Base-by-base conservation (phyloP, 2,797 vertebrate species). In the Furcifer pardalis region DNA sequence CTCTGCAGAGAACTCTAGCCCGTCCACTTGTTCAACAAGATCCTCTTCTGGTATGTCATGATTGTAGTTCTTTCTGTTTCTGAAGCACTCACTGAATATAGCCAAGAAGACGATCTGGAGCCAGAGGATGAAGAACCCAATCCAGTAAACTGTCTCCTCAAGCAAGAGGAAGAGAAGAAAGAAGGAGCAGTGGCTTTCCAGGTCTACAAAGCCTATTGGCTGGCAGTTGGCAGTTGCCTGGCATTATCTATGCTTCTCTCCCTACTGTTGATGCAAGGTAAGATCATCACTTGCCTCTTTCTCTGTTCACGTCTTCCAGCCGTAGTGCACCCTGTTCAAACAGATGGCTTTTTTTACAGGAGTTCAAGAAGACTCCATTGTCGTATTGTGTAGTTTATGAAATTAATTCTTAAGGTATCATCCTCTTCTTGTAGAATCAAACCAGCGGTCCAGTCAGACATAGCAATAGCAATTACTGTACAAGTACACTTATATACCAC, bases 241-340 rank as follows among this genome's bases (percentile, higher is more conserved):
- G 96, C 97, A 0, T 37, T 95, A 4, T 96, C 95, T 79, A 91
- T 98, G 89, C 93, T 99, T 46, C 79, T 96, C 79, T 97, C 97
- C 0, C 95, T 99, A 86, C 87, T 99, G 17, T 94, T 99, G 78
- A 99, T 99, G 99, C 99, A 99, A 97, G 98, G 98, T 99, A 89
- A 93, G 91, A 30, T 4, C 59, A 66, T 27, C 25, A 30, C 12
- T 27, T 25, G 60, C 32, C 52, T 65, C 65, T 2, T n/a, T 49
- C 46, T 79, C 27, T 86, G 9, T 86, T 59, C 32, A 79, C 35
- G 66, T 1, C 10, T 73, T 86, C 9, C n/a, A 42, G 19, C 17
- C 65, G 21, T 85, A 27, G 2, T 7, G 63, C 23, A 21, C 44
- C 46, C 35, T 85, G 21, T 59, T 75, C 7, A 44, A 42, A 74